phyloP scores from a whole-genome alignment of 1,140 invertebrate species.

The Sipha flava region DNA sequence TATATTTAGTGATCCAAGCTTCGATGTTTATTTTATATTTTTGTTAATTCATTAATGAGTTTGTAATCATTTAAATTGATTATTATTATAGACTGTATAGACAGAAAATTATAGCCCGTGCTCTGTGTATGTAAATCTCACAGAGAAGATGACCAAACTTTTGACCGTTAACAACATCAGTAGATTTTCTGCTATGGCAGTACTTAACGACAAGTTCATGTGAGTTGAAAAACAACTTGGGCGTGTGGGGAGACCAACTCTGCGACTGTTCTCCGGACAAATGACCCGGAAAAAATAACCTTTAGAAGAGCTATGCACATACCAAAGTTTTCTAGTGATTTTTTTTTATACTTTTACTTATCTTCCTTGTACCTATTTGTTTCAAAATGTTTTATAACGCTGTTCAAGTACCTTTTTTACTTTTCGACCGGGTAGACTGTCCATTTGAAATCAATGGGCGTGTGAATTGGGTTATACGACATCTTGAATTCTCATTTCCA shows the following conservation, averaged over 20 bases:
- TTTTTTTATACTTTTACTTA: neutral
- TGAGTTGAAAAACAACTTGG: slow-evolving; percentile 2
- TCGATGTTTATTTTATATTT: too few relatives aligned
- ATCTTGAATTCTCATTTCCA: neutral
- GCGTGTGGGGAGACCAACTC: neutral
- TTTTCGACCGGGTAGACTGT: neutral
- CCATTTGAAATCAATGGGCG: neutral
- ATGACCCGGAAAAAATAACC: slow-evolving; percentile 26
- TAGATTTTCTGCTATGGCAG: neutral
- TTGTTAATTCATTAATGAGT: too few relatives aligned
- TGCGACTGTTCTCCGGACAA: neutral
- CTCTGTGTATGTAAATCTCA: neutral
- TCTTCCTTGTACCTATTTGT: neutral
- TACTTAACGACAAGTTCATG: slow-evolving; percentile 12
- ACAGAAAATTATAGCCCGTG: neutral
- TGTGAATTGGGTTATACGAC: neutral
- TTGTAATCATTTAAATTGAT: too few relatives aligned
- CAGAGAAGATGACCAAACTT: neutral
- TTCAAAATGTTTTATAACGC: slow-evolving; percentile 6
- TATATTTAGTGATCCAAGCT: too few relatives aligned
- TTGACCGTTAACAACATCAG: slow-evolving; percentile 19
- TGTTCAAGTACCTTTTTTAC: neutral
- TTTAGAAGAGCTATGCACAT: neutral
- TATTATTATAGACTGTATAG: too few relatives aligned
- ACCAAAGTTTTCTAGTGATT: neutral